Percentiles rank a stretch among this genome's conserved stretches.
Conservation (phyloP, 2,888 invertebrate species). For the Ligdia adustata region DNA sequence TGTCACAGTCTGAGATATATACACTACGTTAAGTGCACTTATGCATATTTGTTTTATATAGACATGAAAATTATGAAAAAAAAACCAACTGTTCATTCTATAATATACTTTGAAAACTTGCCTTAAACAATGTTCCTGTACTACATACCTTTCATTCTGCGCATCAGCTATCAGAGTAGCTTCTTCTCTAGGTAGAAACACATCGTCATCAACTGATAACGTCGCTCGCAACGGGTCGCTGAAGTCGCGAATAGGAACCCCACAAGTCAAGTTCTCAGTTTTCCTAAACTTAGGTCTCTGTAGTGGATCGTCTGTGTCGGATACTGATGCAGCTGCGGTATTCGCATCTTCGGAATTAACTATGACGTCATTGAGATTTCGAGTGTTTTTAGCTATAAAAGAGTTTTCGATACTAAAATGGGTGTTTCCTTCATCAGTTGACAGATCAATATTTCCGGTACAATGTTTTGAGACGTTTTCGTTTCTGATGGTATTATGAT, state of each 20-base stretch:
- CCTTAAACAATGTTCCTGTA: neutral
- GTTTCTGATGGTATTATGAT: no score
- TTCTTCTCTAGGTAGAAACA: slow-evolving; percentile 73
- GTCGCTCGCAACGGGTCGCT: slow-evolving; percentile 91
- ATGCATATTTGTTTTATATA: no score
- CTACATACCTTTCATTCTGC: slow-evolving; percentile 66
- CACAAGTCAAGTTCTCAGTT: slow-evolving; percentile 68
- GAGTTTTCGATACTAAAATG: neutral
- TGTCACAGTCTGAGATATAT: no score
- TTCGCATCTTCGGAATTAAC: neutral
- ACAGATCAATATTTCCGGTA: neutral
- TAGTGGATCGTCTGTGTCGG: slow-evolving; percentile 54
- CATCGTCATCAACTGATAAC: slow-evolving; percentile 74
- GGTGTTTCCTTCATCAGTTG: no score
- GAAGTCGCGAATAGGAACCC: slow-evolving; percentile 87
- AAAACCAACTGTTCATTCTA: no score
- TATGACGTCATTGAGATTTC: neutral
- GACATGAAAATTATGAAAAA: no score
- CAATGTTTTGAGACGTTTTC: neutral
- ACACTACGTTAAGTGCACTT: no score
- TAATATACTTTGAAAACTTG: neutral
- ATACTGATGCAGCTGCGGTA: slow-evolving; percentile 23
- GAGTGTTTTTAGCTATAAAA: neutral
- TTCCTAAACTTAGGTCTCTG: slow-evolving; percentile 58
- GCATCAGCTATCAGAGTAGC: slow-evolving; percentile 66